Base-by-base conservation (phyloP, 2,797 vertebrate genomes). In the Kryptopterus vitreolus region DNA sequence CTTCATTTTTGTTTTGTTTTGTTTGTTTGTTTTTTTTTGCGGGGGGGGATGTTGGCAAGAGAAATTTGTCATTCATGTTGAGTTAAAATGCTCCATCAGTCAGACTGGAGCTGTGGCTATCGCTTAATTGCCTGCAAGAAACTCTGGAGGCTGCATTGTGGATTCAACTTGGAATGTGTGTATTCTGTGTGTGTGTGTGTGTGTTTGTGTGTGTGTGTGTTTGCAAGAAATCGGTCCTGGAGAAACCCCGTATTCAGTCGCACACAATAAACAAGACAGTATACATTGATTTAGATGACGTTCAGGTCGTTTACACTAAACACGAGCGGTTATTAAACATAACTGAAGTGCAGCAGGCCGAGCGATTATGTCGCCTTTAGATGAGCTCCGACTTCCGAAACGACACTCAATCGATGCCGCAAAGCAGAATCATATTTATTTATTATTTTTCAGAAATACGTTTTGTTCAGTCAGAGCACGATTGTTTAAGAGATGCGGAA, bases 51-150 rank as follows among this genome's bases (percentile, higher is more conserved):
- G 35, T 58, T 70, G 79, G 75, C 61, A 55, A 65, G 31, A 72
- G 52, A 53, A 77, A 62, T 78, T 78, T 61, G 70, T 81, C 48
- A 57, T 73, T 86, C 74, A 66, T 43, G 31, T 46, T 78, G 46
- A 72, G 78, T 79, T 81, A 79, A 82, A 82, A 82, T 74, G 59
- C 73, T 78, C 75, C 69, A 81, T 86, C 82, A 84, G 75, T 86
- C 78, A 82, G 76, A 16, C 61, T 59, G 68, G 55, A 38, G 13
- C 69, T 31, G 63, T 79, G 73, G 48, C 55, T 80, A 82, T 80
- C 53, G 74, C 77, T 71, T 82, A 86, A 86, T 82, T 86, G 80
- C 80, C 75, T 76, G 80, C 58, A 78, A 78, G 70, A 84, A 82
- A 81, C 83, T 69, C 85, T 79, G 76, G 79, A 86, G 81, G 78